A percentile compares a stretch with the other conserved stretches of the same genome.
Conservation (phyloP, 2,797 vertebrate genomes). For the Onychomys arenicola region DNA sequence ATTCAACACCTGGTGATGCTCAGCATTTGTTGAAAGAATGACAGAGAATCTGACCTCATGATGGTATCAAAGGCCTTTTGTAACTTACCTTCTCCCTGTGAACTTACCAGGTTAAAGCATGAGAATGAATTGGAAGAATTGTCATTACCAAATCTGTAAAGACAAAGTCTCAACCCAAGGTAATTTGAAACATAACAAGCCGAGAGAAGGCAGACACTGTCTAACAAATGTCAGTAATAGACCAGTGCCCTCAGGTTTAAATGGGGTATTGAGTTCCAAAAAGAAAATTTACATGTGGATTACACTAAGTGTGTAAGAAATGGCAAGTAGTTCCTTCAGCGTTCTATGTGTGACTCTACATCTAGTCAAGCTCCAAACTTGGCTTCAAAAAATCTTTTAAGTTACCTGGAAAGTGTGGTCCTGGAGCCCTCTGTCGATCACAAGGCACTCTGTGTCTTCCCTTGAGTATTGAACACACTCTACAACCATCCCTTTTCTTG, state of each 20-base stretch:
- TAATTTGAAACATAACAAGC: not conserved
- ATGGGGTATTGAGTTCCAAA: not conserved
- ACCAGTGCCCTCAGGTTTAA: not conserved
- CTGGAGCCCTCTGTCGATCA: not conserved
- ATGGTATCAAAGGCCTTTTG: not conserved
- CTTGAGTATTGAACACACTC: not conserved
- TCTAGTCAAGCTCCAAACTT: not conserved
- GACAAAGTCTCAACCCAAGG: not conserved
- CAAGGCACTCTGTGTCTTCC: too few species aligned
- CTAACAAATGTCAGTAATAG: not conserved
- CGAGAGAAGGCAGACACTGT: not conserved
- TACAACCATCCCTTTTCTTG: not conserved
- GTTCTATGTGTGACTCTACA: not conserved
- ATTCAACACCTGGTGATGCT: not conserved
- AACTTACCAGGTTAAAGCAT: not conserved
- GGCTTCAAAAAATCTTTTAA: not conserved
- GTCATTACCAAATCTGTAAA: not conserved
- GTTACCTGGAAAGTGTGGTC: not conserved
- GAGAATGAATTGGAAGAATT: not conserved
- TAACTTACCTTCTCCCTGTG: not conserved
- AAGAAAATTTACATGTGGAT: not conserved
- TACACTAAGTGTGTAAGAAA: not conserved
- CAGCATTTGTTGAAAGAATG: not conserved
- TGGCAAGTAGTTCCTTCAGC: not conserved
- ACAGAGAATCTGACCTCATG: not conserved